Evolutionary conservation across 2,113 vertebrate genomes (phyloP).

Genomic region (Gallinago jamesoni): DNA sequence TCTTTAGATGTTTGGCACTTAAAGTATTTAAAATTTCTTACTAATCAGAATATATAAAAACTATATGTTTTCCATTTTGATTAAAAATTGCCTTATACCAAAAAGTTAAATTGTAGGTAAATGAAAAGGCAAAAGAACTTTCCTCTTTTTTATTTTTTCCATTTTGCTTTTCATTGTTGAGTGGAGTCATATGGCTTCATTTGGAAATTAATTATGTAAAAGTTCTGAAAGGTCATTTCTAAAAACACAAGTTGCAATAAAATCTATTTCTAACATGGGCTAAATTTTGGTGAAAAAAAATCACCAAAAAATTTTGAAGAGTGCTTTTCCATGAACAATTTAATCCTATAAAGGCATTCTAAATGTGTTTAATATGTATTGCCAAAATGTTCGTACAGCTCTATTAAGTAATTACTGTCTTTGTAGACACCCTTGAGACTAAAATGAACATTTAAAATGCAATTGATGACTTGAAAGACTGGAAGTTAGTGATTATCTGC

Average conservation of each 20-base stretch:
- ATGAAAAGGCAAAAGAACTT: not conserved
- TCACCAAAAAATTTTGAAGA: not conserved
- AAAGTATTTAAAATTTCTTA: not conserved
- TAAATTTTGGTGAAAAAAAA: not conserved
- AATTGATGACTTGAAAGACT: not conserved
- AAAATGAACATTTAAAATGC: slow-evolving; percentile 5
- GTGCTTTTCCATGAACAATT: not conserved
- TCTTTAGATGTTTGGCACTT: not conserved
- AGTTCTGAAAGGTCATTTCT: not conserved
- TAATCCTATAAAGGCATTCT: not conserved
- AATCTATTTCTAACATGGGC: not conserved
- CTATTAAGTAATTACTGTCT: not conserved
- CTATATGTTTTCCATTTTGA: not conserved
- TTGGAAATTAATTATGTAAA: not conserved
- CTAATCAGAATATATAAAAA: not conserved
- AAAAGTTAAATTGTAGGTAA: not conserved
- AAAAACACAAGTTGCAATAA: not conserved
- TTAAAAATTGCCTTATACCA: not conserved
- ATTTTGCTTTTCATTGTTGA: not conserved
- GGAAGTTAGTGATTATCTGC: not conserved
- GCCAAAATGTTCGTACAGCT: not conserved
- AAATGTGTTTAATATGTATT: not conserved
- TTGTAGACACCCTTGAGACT: not conserved
- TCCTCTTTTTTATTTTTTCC: not conserved
- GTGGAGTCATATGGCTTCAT: not conserved